Conservation (phyloP, 2,113 vertebrate species). For the Oenanthe oenanthe region DNA sequence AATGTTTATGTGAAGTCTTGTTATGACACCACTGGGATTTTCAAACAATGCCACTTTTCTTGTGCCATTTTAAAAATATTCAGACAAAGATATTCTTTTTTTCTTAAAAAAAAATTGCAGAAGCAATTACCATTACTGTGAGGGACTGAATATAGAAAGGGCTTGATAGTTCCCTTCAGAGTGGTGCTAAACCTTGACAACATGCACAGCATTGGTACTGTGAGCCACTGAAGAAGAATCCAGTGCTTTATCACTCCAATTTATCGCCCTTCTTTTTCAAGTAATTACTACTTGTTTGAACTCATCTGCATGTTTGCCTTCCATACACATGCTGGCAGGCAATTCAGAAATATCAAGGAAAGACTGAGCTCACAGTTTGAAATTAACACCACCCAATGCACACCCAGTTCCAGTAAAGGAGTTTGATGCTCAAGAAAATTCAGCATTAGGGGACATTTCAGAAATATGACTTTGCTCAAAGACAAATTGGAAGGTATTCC, state of each 20-base stretch:
- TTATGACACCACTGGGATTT: conserved; percentile 46
- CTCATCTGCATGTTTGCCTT: not conserved
- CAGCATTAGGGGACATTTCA: not conserved
- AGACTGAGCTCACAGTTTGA: not conserved
- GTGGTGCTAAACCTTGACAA: not conserved
- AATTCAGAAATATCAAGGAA: not conserved
- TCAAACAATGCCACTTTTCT: conserved; percentile 48
- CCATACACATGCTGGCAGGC: not conserved
- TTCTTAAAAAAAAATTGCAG: not conserved
- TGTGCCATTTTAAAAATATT: conserved; percentile 36
- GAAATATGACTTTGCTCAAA: not conserved
- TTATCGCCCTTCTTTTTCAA: not conserved
- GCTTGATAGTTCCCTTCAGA: not conserved
- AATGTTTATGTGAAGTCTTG: conserved; percentile 57
- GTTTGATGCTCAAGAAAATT: not conserved
- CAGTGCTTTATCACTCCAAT: not conserved
- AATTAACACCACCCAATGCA: not conserved
- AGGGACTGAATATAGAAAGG: not conserved
- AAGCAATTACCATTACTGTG: conserved; percentile 5
- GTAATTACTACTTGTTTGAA: not conserved
- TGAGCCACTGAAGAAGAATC: not conserved
- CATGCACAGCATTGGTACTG: too few species aligned
- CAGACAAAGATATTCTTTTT: not conserved
- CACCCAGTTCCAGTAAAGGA: not conserved
- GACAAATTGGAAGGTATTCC: not conserved